Conservation (phyloP, 2,113 vertebrate genomes). For the Pachycephala philippinensis region DNA sequence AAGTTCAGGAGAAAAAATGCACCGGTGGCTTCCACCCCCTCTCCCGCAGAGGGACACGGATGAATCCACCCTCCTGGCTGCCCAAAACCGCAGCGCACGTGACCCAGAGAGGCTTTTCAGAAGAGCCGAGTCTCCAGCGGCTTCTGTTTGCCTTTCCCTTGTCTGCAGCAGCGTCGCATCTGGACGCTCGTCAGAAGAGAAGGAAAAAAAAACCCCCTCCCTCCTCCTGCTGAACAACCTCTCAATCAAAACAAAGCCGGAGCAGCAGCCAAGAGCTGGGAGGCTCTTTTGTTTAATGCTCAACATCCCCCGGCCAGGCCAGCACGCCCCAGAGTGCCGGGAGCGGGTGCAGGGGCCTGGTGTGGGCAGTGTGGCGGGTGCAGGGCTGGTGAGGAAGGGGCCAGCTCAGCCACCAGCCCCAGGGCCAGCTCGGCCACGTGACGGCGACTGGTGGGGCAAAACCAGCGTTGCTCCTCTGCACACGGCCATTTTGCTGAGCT, state of each 20-base stretch:
- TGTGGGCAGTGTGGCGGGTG: neutral
- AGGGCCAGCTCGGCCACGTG: rapidly evolving
- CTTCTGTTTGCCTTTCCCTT: constrained; percentile 39
- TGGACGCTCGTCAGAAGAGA: neutral
- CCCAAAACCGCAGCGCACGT: neutral
- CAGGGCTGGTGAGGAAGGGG: neutral
- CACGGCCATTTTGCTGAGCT: constrained; percentile 33
- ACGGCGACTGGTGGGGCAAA: neutral
- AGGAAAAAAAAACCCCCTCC: neutral
- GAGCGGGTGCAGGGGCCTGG: neutral
- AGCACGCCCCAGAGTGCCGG: neutral
- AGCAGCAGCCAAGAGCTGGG: constrained; percentile 42
- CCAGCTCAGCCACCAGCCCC: neutral
- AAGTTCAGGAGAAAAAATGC: neutral
- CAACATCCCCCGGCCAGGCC: neutral
- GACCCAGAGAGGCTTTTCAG: neutral
- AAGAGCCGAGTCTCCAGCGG: neutral
- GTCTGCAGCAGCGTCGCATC: constrained; percentile 18
- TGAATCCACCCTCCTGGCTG: neutral
- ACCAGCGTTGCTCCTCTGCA: neutral
- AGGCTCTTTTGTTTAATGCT: constrained; percentile 61
- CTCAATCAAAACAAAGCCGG: constrained; percentile 66
- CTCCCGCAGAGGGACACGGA: rapidly evolving
- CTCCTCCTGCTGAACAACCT: constrained; percentile 44
- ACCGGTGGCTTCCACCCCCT: neutral